Evolutionary conservation across 1,140 invertebrate genomes (phyloP).

Genomic region (Drosophila sucinea): DNA sequence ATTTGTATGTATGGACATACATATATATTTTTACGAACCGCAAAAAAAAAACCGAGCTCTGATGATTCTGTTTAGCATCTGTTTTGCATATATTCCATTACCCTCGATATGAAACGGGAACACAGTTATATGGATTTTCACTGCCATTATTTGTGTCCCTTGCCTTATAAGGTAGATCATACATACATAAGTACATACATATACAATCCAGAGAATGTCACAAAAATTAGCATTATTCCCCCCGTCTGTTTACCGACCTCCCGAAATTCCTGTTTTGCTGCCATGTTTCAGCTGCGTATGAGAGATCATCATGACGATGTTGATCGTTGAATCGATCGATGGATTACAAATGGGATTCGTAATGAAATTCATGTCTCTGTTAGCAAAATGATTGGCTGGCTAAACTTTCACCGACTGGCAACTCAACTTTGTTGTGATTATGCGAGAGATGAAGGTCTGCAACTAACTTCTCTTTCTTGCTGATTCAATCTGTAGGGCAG

Average conservation of each 20-base stretch:
- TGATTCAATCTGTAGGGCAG: too few species aligned
- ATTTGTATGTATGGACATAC: too few species aligned
- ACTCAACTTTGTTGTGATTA: neutral
- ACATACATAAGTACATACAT: neutral
- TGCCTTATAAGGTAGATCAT: constrained; percentile 1
- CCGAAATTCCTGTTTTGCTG: neutral
- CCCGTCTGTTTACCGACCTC: neutral
- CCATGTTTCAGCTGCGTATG: constrained; percentile 1
- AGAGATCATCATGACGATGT: constrained; percentile 8
- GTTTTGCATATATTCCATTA: constrained; percentile 6
- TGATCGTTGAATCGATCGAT: constrained; percentile 5
- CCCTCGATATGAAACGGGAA: neutral
- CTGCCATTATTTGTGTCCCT: neutral
- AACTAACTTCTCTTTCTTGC: neutral
- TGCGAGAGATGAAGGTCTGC: constrained; percentile 4
- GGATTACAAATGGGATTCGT: constrained; percentile 19
- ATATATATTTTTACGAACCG: too few species aligned
- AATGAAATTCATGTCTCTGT: constrained; percentile 25
- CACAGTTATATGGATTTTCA: constrained; percentile 7
- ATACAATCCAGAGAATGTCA: neutral
- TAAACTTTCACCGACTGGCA: constrained; percentile 9
- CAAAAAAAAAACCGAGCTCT: neutral
- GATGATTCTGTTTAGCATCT: constrained; percentile 2
- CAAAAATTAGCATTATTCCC: constrained; percentile 14
- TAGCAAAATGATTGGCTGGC: constrained; percentile 12